Evolutionary conservation across 2,797 vertebrate genomes (phyloP).

Genomic region (Morus bassanus): DNA sequence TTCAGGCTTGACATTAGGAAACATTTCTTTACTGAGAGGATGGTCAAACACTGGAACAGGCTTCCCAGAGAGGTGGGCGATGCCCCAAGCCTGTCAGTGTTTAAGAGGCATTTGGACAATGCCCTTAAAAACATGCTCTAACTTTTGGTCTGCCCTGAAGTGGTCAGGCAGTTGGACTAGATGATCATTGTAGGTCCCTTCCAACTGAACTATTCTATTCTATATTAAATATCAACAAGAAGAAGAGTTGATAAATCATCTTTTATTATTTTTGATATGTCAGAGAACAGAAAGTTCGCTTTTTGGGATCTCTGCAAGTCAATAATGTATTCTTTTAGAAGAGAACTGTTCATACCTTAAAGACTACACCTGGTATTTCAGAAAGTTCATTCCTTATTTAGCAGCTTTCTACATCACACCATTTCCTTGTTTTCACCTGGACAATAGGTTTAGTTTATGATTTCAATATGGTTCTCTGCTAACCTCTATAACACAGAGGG

Average conservation of each 20-base stretch:
- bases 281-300: not conserved
- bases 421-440: not conserved
- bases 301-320: not conserved
- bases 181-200: not conserved
- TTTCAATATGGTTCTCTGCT: not conserved
- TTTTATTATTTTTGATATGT: not conserved
- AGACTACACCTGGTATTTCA: not conserved
- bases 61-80: not conserved
- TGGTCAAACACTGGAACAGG: not conserved
- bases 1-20: not conserved
- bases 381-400: not conserved
- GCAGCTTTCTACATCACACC: not conserved
- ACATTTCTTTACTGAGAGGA: not conserved
- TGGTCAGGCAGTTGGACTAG: not conserved
- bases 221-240: not conserved
- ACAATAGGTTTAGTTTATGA: not conserved
- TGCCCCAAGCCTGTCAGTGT: not conserved
- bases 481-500: not conserved
- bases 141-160: not conserved
- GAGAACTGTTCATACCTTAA: not conserved
- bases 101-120: not conserved
- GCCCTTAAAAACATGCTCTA: not conserved
- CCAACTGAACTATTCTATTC: not conserved
- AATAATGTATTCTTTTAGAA: not conserved
- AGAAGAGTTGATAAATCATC: not conserved